Base-by-base conservation (phyloP, 2,888 invertebrate species). In the Mythimna albipuncta region DNA sequence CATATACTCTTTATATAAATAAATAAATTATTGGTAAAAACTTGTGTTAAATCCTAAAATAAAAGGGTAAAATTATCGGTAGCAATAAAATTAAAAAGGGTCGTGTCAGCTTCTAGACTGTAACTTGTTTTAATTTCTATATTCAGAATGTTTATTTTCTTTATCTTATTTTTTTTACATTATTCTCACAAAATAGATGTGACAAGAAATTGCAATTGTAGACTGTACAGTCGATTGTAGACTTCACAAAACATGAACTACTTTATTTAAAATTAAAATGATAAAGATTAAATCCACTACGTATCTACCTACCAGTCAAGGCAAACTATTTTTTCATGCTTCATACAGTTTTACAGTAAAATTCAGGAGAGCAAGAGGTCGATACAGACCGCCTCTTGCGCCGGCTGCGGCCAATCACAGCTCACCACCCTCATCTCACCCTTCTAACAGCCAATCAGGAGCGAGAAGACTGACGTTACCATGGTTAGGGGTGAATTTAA, bases 331-430 rank as follows among this genome's bases (percentile, higher is more conserved):
- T 77, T 74, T 85, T 72, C 64, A 67, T 58, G 41, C 63, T 69
- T 77, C 66, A 74, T 58, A 70, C 54, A 50, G 69, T 66, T 76
- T 79, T 73, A 63, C 79, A 77, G 58, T 70, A 83, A 85, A 87
- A 81, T 86, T 85, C 89, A 85, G 87, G 87, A 87, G 82, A 87
- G 81, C 82, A 86, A 86, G 85, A 85, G 91, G 88, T 93, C 92
- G 89, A 91, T 90, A 92, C 72, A 59, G 57, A 84, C 91, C 95
- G 92, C 96, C 96, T 90, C 75, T 75, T 89, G 89, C 90, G 89
- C 88, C 93, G 75, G 91, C 91, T 94, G 94, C 81, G 83, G 64
- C 96, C 94, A 96, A 96, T 95, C 89, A 88, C 75, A 78, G 67
- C 32, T 16, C 26, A 69, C 88, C 91, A 91, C 91, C 92, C 92